Evolutionary conservation across 2,113 vertebrate species (phyloP), one percentile per base, ranked within the genome.

Genomic region (Ictalurus furcatus): DNA sequence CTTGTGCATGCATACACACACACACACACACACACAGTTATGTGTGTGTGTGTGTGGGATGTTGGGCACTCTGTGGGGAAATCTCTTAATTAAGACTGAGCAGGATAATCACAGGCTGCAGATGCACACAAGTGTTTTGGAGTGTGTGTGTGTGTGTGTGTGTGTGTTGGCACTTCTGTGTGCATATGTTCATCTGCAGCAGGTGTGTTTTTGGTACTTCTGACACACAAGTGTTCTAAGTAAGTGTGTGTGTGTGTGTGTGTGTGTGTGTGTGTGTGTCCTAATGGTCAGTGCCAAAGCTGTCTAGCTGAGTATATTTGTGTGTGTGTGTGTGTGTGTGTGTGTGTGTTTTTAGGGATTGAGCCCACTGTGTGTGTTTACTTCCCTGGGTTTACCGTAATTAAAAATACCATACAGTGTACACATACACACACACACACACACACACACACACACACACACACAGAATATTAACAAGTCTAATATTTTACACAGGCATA

Each of bases 51-150:
- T 74, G 78, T 82, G 85, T 74, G 79, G 34, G 65, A 52, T 37
- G 80, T 13, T 59, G 30, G 71, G 19, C 14, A 25, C 58, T 88
- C 83, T 85, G 83, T 79, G 44, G 83, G 83, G 88, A 85, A 85
- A 85, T 89, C 44, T 85, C 82, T 85, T 89, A 89, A 89, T 89
- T 89, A 89, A 79, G 71, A 89, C 88, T 78, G 71, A 79, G 82
- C 83, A 85, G 73, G 88, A 89, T 89, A 89, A 89, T 89, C 73
- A 89, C 73, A 88, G 88, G 82, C 82, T 88, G 82, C 83, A 85
- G 83, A 85, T 56, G 59, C 83, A 89, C 83, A 67, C 21, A 21
- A 56, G 85, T 65, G 89, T 84, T 73, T 54, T 40, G 30, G 79
- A 56, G 80, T 87, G 16, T 71, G 84, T 82, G 84, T 69, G 88